These are phyloP conservation scores for Mola mola DNA, from an alignment of 2,113 vertebrate species.

Conservation along the genomic window DNA sequence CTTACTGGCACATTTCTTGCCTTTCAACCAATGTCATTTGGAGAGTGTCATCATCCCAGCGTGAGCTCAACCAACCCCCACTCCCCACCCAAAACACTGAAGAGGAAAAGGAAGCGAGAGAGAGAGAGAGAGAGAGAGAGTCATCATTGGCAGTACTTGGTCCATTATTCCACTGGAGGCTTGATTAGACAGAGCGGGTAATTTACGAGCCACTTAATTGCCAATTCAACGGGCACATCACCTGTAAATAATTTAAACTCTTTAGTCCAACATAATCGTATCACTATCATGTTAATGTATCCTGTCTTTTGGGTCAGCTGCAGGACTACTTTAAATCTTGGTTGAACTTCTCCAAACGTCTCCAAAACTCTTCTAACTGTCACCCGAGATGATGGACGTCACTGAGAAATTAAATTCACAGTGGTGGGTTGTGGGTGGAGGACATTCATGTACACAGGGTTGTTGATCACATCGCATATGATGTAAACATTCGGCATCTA, in stretches of 20 bases:
- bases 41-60: conserved; percentile 61
- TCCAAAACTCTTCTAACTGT: conserved; percentile 61
- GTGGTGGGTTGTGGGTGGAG: conserved; percentile 27
- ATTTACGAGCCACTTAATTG: conserved; percentile 81
- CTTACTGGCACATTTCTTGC: conserved; percentile 66
- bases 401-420: conserved; percentile 40
- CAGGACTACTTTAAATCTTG: conserved; percentile 70
- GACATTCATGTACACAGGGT: conserved; percentile 17
- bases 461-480: conserved; percentile 58
- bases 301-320: conserved; percentile 64
- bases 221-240: conserved; percentile 80
- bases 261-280: conserved; percentile 82
- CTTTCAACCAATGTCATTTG: conserved; percentile 74
- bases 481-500: conserved; percentile 42
- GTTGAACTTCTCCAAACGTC: conserved; percentile 59
- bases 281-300: conserved; percentile 77
- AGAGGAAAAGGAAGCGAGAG: conserved; percentile 15
- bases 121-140: conserved; percentile 14
- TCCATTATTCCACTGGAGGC: conserved; percentile 78
- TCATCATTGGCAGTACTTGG: conserved; percentile 56
- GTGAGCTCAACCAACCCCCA: conserved; percentile 47
- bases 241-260: conserved; percentile 84
- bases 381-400: conserved; percentile 51
- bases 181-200: conserved; percentile 78
- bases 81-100: conserved; percentile 39